Percentiles rank a stretch among this genome's conserved stretches.
Evolutionary conservation across 2,888 invertebrate species (phyloP).

Genomic region (Morpho helenor): DNA sequence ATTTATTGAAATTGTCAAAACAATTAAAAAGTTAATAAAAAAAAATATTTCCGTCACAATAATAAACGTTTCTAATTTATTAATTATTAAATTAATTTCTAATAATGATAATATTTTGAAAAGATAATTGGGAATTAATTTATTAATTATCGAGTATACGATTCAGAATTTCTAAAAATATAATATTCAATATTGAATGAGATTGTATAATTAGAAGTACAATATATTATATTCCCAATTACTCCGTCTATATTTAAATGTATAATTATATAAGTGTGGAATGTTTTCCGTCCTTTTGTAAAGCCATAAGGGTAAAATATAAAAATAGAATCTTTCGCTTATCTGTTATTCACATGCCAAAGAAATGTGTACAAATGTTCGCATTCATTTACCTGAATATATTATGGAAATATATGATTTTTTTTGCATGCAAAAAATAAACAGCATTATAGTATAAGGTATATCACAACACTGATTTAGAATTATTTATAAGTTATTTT

Average conservation of each 20-base stretch:
- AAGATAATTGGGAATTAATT: too few relatives aligned
- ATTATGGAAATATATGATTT: slow-evolving; percentile 37
- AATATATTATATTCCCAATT: slow-evolving; percentile 12
- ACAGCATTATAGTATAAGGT: slow-evolving; percentile 29
- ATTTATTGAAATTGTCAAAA: slow-evolving; percentile 4
- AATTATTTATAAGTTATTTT: slow-evolving; percentile 46
- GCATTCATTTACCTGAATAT: slow-evolving; percentile 37
- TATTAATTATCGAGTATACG: too few relatives aligned
- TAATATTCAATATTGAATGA: neutral
- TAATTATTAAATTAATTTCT: neutral
- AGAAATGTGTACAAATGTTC: slow-evolving; percentile 60
- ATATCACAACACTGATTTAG: slow-evolving; percentile 34
- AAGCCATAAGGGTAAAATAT: slow-evolving; percentile 10
- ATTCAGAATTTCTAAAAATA: neutral
- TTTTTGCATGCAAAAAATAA: slow-evolving; percentile 57
- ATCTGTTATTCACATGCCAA: slow-evolving; percentile 44
- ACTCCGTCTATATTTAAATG: slow-evolving; percentile 16
- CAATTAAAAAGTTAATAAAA: neutral
- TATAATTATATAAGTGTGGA: slow-evolving; percentile 4
- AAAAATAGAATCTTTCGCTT: slow-evolving; percentile 18
- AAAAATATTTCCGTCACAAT: neutral
- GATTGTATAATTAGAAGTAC: slow-evolving; percentile 5
- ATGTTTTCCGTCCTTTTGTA: slow-evolving; percentile 22
- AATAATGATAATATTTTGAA: neutral
- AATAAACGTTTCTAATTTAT: neutral